Conservation (phyloP, 2,888 invertebrate genomes). For the Lithophane semibrunnea region DNA sequence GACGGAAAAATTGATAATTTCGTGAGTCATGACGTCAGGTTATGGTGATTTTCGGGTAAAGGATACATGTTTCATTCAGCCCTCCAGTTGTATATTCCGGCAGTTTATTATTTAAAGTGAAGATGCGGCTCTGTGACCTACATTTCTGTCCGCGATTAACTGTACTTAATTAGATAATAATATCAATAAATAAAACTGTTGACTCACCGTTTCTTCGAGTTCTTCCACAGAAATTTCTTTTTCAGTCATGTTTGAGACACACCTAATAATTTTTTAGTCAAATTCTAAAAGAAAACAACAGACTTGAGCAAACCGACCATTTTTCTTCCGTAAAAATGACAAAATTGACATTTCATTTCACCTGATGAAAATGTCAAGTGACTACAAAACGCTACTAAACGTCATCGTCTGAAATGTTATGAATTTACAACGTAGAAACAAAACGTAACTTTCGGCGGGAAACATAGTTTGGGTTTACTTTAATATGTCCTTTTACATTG, state of each 20-base stretch:
- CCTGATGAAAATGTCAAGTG: slow-evolving; percentile 53
- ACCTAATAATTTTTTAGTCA: slow-evolving; percentile 71
- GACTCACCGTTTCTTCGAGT: slow-evolving; percentile 85
- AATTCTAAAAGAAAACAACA: slow-evolving; percentile 71
- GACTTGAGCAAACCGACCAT: slow-evolving; percentile 73
- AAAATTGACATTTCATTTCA: slow-evolving; percentile 43
- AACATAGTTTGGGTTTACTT: background rate
- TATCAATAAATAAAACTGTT: slow-evolving; percentile 33
- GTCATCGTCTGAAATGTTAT: background rate
- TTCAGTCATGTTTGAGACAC: slow-evolving; percentile 80
- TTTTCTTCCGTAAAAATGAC: slow-evolving; percentile 71
- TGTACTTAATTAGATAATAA: slow-evolving; percentile 52
- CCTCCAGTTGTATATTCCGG: slow-evolving; percentile 48
- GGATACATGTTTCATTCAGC: slow-evolving; percentile 18
- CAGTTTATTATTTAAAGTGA: slow-evolving; percentile 68
- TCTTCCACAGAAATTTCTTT: slow-evolving; percentile 86
- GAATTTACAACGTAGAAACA: slow-evolving; percentile 11
- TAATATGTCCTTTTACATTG: background rate
- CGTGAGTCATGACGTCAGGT: slow-evolving; percentile 7
- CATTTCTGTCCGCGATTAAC: slow-evolving; percentile 62
- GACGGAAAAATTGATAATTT: background rate
- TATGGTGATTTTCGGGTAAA: slow-evolving; percentile 3
- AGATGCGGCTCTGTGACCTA: slow-evolving; percentile 83
- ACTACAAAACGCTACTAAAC: slow-evolving; percentile 46
- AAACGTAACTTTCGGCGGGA: slow-evolving; percentile 40